A percentile compares a stretch with the other conserved stretches of the same genome.
phyloP scores from a whole-genome alignment of 2,113 vertebrate species.

The Strix uralensis region DNA sequence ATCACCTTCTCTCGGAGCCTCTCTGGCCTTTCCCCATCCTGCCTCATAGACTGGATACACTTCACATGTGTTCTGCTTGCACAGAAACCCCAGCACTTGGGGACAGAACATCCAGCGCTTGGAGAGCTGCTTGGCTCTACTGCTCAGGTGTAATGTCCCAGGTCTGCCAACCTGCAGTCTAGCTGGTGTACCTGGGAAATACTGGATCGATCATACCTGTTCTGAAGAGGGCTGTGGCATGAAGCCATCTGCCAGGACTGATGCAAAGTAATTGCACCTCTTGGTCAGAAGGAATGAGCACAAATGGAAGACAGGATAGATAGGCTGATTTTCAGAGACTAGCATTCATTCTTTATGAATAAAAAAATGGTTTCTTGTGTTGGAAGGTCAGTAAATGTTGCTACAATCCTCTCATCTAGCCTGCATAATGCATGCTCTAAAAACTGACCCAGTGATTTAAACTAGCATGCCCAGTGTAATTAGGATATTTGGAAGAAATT shows the following conservation, averaged over 20 bases:
- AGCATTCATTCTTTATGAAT: neutral
- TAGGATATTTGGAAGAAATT: neutral
- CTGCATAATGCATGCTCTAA: neutral
- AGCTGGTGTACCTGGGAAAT: neutral
- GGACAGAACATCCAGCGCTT: neutral
- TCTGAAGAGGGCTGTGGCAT: neutral
- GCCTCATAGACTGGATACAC: fast-evolving
- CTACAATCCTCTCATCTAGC: neutral
- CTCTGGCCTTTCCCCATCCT: neutral
- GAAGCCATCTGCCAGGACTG: neutral
- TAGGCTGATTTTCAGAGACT: neutral
- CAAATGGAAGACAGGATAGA: neutral
- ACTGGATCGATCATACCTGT: neutral
- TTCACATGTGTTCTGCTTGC: neutral
- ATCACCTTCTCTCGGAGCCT: neutral
- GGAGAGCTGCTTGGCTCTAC: neutral
- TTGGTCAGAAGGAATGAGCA: neutral
- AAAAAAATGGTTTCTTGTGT: neutral
- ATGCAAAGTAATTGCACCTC: neutral
- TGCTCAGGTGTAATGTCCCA: neutral
- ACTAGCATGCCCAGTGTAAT: neutral
- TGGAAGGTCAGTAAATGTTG: neutral
- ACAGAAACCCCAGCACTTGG: neutral
- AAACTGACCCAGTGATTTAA: neutral
- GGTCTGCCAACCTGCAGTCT: neutral